A percentile compares a stretch with the other conserved stretches of the same genome.
Conservation (phyloP, 2,113 vertebrate species). For the Mustela nigripes region DNA sequence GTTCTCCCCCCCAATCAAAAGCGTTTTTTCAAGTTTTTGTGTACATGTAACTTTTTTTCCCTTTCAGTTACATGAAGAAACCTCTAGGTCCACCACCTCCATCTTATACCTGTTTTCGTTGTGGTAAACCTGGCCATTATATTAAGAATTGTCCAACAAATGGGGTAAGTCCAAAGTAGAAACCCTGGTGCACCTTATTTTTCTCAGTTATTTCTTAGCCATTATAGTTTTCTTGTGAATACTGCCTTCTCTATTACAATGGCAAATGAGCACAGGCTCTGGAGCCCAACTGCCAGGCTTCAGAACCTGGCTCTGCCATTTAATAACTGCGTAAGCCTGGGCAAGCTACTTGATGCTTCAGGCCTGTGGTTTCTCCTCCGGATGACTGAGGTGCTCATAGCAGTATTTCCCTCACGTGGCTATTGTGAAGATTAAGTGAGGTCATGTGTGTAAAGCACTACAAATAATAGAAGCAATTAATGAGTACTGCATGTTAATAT, state of each 20-base stretch:
- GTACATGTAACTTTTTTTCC: constrained; percentile 57
- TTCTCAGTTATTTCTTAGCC: not conserved
- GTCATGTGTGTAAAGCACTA: not conserved
- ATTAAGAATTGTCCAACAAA: constrained; percentile 97
- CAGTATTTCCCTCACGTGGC: not conserved
- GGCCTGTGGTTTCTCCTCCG: not conserved
- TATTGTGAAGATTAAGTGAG: not conserved
- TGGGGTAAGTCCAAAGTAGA: constrained; percentile 89
- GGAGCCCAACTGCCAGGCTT: not conserved
- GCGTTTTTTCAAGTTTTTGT: not conserved
- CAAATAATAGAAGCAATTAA: not conserved
- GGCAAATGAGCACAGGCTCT: not conserved
- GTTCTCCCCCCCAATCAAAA: not conserved
- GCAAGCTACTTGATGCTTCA: not conserved
- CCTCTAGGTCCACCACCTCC: constrained; percentile 92
- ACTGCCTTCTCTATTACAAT: not conserved
- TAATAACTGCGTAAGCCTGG: not conserved
- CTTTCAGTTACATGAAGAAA: constrained; percentile 95
- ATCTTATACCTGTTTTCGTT: constrained; percentile 97
- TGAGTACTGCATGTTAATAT: not conserved
- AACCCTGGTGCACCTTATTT: not conserved
- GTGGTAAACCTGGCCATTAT: constrained; percentile 96
- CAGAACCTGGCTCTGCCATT: not conserved
- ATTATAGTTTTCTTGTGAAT: not conserved
- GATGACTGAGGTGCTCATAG: not conserved